phyloP scores from a whole-genome alignment of 1,140 invertebrate genomes.

The Chrysopa pallens region DNA sequence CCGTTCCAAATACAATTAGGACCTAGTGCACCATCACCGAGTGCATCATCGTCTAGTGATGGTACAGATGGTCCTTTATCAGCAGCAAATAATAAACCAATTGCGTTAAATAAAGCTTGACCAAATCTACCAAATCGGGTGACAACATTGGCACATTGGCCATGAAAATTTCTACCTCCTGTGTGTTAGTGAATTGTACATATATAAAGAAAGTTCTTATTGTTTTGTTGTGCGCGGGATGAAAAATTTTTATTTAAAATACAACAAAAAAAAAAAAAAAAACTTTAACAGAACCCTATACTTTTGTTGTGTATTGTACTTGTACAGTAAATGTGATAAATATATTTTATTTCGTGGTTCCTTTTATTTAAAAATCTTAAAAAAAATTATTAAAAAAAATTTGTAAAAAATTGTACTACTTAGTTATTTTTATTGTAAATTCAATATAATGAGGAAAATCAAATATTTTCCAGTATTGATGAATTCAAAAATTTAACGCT shows the following conservation, averaged over 20 bases:
- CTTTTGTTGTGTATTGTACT: constrained; percentile 13
- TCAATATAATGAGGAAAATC: too few relatives aligned
- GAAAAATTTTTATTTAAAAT: too few relatives aligned
- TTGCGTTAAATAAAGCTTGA: constrained; percentile 23
- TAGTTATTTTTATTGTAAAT: too few relatives aligned
- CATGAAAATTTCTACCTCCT: constrained; percentile 14
- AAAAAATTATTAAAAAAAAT: too few relatives aligned
- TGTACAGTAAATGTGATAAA: constrained; percentile 23
- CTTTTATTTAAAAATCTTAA: constrained; percentile 6
- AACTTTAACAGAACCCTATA: constrained; percentile 4
- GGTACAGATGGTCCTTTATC: constrained; percentile 18
- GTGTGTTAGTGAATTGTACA: not conserved
- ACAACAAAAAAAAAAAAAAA: not conserved
- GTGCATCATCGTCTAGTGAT: constrained; percentile 14
- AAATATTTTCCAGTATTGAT: too few relatives aligned
- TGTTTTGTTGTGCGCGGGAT: too few relatives aligned
- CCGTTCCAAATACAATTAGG: constrained; percentile 4
- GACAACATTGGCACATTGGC: constrained; percentile 3
- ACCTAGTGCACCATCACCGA: constrained; percentile 10
- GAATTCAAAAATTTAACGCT: too few relatives aligned
- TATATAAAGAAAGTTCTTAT: too few relatives aligned
- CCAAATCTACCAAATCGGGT: constrained; percentile 5
- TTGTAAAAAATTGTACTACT: too few relatives aligned
- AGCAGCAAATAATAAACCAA: constrained; percentile 8
- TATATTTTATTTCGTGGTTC: constrained; percentile 15